Conservation (phyloP, 2,113 vertebrate genomes). For the Anolis sagrei region DNA sequence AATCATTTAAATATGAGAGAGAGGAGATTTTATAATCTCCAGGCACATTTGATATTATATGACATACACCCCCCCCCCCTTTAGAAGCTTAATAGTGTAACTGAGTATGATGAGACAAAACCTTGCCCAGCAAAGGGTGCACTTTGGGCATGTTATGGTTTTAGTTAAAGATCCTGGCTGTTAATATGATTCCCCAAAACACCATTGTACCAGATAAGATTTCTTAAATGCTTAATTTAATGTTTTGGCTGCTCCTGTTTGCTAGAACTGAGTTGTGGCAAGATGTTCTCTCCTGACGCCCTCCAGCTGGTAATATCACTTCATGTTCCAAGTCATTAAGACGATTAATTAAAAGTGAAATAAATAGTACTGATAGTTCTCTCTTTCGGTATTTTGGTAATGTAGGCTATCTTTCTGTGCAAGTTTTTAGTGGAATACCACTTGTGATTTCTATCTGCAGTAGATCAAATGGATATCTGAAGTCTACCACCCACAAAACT, state of each 20-base stretch:
- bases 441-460: background rate
- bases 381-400: background rate
- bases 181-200: background rate
- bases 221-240: background rate
- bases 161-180: background rate
- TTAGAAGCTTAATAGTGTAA: background rate
- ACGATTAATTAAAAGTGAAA: conserved; percentile 4
- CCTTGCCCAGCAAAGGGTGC: background rate
- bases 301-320: conserved; percentile 13
- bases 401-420: background rate
- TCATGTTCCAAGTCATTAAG: conserved; percentile 15
- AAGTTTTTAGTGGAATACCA: background rate
- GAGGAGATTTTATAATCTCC: background rate
- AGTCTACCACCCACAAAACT: background rate
- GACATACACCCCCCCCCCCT: background rate
- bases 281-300: background rate
- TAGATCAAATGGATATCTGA: too few relatives aligned
- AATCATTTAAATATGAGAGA: background rate
- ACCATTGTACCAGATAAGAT: background rate
- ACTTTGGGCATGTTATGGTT: background rate
- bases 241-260: background rate
- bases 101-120: background rate
- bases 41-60: background rate
- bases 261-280: background rate
- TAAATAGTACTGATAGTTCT: background rate